Conservation (phyloP, 2,888 invertebrate genomes). For the Eumacrocentrus americanus region DNA sequence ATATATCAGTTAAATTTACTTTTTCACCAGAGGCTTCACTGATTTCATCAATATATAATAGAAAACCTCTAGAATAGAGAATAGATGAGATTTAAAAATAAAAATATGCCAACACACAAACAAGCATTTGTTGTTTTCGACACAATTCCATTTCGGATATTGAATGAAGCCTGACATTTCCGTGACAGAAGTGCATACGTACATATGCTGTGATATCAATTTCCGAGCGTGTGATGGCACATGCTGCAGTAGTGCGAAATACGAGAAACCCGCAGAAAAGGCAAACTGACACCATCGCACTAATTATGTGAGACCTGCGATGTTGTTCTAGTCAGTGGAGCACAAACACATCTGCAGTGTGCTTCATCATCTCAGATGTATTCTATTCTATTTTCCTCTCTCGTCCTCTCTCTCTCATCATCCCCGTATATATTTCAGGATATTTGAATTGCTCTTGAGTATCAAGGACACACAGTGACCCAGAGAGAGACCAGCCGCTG, state of each 20-base stretch:
- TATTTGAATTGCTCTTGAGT: neutral
- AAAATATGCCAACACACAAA: constrained; percentile 11
- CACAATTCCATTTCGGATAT: constrained; percentile 30
- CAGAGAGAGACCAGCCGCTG: neutral
- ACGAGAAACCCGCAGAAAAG: neutral
- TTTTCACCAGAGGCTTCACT: no score
- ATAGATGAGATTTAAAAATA: neutral
- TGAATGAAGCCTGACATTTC: constrained; percentile 35
- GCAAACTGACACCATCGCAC: neutral
- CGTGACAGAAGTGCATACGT: neutral
- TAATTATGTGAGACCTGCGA: no score
- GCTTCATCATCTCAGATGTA: no score
- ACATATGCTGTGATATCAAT: neutral
- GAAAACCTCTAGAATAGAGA: no score
- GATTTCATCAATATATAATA: no score
- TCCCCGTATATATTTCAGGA: neutral
- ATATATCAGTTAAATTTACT: no score
- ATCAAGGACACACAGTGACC: constrained; percentile 10
- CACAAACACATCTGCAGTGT: no score
- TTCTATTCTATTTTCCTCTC: constrained; percentile 2
- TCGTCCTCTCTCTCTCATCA: neutral
- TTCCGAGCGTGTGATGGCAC: neutral
- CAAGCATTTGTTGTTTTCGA: constrained; percentile 14
- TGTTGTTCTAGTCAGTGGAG: no score
- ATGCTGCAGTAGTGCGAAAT: neutral